phyloP scores from a whole-genome alignment of 2,113 vertebrate species.

The Noturus placidus region DNA sequence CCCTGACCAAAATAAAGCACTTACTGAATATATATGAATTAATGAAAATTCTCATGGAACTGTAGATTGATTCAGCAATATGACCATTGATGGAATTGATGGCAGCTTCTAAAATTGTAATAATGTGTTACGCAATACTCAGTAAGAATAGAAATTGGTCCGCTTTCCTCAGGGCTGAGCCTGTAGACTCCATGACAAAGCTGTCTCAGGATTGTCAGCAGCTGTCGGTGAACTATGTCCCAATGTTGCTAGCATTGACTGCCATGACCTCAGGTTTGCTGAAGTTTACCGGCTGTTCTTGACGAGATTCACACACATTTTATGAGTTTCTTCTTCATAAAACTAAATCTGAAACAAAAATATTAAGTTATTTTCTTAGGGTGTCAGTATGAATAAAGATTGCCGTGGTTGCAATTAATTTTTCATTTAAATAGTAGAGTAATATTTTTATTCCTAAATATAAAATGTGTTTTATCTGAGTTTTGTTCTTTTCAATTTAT shows the following conservation, averaged over 20 bases:
- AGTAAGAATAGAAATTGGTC: not conserved
- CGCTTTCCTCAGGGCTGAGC: slow-evolving; percentile 17
- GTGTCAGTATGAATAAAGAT: not conserved
- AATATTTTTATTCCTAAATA: not conserved
- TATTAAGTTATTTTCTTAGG: not conserved
- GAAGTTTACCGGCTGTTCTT: not conserved
- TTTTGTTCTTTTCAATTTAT: not conserved
- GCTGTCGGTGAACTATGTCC: slow-evolving; percentile 43
- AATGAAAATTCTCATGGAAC: not conserved
- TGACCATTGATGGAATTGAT: not conserved
- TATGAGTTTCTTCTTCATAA: not conserved
- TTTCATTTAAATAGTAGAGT: not conserved
- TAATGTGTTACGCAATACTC: not conserved
- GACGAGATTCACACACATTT: not conserved
- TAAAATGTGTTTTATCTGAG: not conserved
- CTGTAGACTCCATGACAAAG: not conserved
- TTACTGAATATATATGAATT: not conserved
- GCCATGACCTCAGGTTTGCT: not conserved
- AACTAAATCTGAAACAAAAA: not conserved
- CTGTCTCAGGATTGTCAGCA: slow-evolving; percentile 31
- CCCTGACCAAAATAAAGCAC: not conserved
- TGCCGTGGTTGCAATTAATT: not conserved
- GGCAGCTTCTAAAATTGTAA: not conserved
- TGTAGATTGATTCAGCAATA: not conserved
- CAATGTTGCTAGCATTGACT: not conserved